These are phyloP conservation scores for Syritta pipiens DNA, from an alignment of 2,888 invertebrate genomes.

Conservation along the genomic window DNA sequence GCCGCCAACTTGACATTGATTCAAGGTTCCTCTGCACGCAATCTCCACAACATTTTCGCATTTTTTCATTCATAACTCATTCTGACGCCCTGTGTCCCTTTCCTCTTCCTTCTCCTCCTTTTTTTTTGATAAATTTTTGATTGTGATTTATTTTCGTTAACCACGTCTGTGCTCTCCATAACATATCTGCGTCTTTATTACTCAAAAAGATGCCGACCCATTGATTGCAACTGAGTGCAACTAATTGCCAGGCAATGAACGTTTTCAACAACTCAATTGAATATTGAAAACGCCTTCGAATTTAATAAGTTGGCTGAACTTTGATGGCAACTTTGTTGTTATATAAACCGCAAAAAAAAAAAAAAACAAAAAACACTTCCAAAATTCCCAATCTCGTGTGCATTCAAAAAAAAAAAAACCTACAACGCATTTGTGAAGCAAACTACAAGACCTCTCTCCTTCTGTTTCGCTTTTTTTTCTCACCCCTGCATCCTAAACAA, in stretches of 20 bases:
- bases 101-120: not conserved
- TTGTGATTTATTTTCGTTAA: constrained; percentile 20
- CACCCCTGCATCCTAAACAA: not conserved
- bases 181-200: constrained; percentile 26
- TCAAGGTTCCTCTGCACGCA: too few species aligned
- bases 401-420: too few species aligned
- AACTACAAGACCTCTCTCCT: too few species aligned
- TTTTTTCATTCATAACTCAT: constrained; percentile 4
- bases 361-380: too few species aligned
- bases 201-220: constrained; percentile 39
- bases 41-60: too few species aligned
- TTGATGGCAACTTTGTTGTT: constrained; percentile 11
- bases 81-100: not conserved
- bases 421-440: too few species aligned
- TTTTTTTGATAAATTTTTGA: constrained; percentile 19
- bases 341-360: too few species aligned
- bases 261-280: constrained; percentile 36
- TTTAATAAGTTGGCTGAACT: constrained; percentile 55
- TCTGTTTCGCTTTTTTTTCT: too few species aligned
- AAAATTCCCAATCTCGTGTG: too few species aligned
- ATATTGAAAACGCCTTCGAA: constrained; percentile 56
- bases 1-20: too few species aligned
- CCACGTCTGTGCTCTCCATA: constrained; percentile 6
- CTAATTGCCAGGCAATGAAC: constrained; percentile 49
- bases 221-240: constrained; percentile 45